Evolutionary conservation across 2,888 invertebrate species (phyloP).

Genomic region (Pachymerium ferrugineum): DNA sequence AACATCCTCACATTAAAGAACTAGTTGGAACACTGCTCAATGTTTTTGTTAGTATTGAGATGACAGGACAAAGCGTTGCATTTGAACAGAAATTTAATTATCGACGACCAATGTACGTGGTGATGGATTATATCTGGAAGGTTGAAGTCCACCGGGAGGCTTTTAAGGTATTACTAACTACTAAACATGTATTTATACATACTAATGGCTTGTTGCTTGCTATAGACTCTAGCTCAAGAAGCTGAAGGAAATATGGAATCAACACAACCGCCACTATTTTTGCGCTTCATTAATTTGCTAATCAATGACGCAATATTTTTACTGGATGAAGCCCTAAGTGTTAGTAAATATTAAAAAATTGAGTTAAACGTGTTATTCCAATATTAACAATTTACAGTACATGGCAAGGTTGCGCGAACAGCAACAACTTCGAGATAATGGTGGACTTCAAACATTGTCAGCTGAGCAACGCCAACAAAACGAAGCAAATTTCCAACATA

Average conservation of each 20-base stretch:
- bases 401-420: conserved; percentile 81
- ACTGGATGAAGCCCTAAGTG: conserved; percentile 71
- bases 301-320: conserved; percentile 97
- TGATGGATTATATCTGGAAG: conserved; percentile 87
- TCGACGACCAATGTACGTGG: conserved; percentile 86
- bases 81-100: conserved; percentile 98
- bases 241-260: conserved; percentile 86
- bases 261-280: conserved; percentile 80
- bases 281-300: conserved; percentile 89
- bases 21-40: conserved; percentile 73
- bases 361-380: neutral
- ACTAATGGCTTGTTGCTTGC: too few species aligned
- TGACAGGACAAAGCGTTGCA: conserved; percentile 91
- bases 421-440: conserved; percentile 65
- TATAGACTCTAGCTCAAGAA: conserved; percentile 65
- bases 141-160: conserved; percentile 68
- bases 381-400: conserved; percentile 57
- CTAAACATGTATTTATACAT: neutral
- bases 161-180: conserved; percentile 56
- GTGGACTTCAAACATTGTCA: conserved; percentile 67
- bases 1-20: conserved; percentile 64
- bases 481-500: conserved; percentile 63
- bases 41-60: conserved; percentile 95
- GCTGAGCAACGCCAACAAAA: conserved; percentile 69
- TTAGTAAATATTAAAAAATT: conserved; percentile 39